Base-by-base conservation (phyloP, 2,797 vertebrate genomes). In the Emydoidea blandingii region DNA sequence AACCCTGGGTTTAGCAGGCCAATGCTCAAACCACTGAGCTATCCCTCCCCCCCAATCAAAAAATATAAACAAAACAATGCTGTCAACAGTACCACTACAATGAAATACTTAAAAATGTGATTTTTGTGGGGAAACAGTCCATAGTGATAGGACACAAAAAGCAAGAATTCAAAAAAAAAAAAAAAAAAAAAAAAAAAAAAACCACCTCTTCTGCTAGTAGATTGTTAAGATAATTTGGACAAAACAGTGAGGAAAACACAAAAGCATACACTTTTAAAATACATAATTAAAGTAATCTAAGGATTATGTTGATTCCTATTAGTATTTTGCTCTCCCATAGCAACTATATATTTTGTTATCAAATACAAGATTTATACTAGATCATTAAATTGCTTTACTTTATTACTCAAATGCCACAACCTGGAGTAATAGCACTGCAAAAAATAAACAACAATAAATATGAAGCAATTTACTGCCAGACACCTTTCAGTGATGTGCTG, bases 21-120 rank as follows among this genome's bases (percentile, higher is more conserved):
- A 41, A 41, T 41, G 41, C 41, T 41, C 41, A 41, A 41, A 41
- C 41, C 41, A 41, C 41, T 41, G 41, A 41, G 41, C 41, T 41
- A 41, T 41, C 5, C 41, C 41, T 41, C 41, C 41, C 41, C 41
- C 41, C 41, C 41, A 41, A 41, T 16, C 84, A 88, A 79, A 54
- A 57, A 84, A 54, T 57, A 53, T 9, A 82, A 92, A 84, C 65
- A 91, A 23, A 37, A 85, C 78, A 92, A 87, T 83, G 16, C 18
- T 3, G 1, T 59, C 81, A 72, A 92, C 34, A 82, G 11, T 5
- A 88, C 29, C 31, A 68, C 88, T 74, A 88, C 79, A 78, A 83
- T 54, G 81, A 0, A 0, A 50, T 34, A 90, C 62, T 82, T 85
- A 44, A 27, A 83, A 18, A 72, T 3, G 47, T 19, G 49, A 52